Base-by-base conservation (phyloP, 1,140 invertebrate species). In the Stenopsyche tienmushanensis region DNA sequence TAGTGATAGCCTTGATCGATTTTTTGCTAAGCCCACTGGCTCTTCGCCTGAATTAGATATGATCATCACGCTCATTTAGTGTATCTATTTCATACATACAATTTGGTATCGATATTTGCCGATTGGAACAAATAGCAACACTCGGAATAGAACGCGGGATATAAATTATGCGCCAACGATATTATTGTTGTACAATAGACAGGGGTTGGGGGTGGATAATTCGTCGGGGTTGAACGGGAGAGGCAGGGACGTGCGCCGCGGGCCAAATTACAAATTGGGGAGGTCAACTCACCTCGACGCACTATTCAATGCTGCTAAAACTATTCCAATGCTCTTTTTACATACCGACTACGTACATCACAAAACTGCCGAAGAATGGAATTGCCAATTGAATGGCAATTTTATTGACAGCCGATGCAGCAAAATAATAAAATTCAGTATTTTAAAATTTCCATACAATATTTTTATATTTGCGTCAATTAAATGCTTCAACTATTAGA, bases 151-250 rank as follows among this genome's bases (percentile, higher is more conserved):
- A 65, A 29, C 41, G 29, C 18, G 23, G 57, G 54, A 58, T 41
- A 57, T 69, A 69, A 69, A 69, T 69, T 69, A 69, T 69, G 63
- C 67, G 60, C 54, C 57, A 62, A 69, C 55, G 57, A 65, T 69
- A 65, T 65, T 65, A 69, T 58, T 65, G 67, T 57, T 41, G 55
- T 60, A 39, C 42, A 60, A 18, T 47, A 15, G 53, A 23, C 29
- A 50, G 49, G 49, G 58, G 17, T 62, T 60, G 26, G 13, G 65
- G 29, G 41, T 50, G 57, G 62, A 25, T 62, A 50, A 53, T 64
- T 52, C 62, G 62, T 42, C 44, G 18, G 54, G 44, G 21, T 41
- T 29, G 15, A 17, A 24, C 8, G 23, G 24, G 64, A 23, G 23
- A 34, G 57, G 52, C 18, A 41, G 44, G 58, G 52, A 20, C 41